Percentiles rank a stretch among this genome's conserved stretches.
Evolutionary conservation across 2,888 invertebrate species (phyloP).

Genomic region (Leptopilina myrica): DNA sequence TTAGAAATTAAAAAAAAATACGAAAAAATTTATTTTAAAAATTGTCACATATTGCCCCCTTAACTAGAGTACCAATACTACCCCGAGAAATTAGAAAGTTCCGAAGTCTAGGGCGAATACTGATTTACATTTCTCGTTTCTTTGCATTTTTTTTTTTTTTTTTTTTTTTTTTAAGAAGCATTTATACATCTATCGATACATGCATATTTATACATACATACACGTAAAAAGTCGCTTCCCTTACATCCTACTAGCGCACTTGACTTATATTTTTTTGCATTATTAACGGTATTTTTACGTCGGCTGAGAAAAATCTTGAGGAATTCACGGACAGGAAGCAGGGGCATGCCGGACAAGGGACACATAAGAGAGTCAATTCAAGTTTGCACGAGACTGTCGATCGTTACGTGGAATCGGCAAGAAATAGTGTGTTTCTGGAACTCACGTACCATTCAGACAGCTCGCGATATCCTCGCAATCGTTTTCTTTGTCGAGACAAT

Average conservation of each 20-base stretch:
- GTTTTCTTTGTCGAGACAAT: constrained; percentile 7
- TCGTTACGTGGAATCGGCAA: constrained; percentile 63
- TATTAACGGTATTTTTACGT: constrained; percentile 47
- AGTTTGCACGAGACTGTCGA: constrained; percentile 49
- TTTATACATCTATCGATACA: too few relatives aligned
- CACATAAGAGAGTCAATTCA: constrained; percentile 44
- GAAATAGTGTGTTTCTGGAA: constrained; percentile 71
- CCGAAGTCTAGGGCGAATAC: too few relatives aligned
- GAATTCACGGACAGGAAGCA: constrained; percentile 61
- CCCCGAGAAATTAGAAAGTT: too few relatives aligned
- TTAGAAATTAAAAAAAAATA: too few relatives aligned
- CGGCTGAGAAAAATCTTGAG: constrained; percentile 51
- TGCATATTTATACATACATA: neutral
- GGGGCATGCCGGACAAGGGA: constrained; percentile 57
- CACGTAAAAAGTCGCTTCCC: constrained; percentile 15
- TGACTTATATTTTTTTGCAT: constrained; percentile 42
- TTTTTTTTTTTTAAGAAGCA: too few relatives aligned
- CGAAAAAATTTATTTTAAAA: too few relatives aligned
- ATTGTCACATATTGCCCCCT: too few relatives aligned
- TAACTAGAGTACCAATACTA: too few relatives aligned
- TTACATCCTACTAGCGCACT: constrained; percentile 38
- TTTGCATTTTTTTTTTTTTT: too few relatives aligned
- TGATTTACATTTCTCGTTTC: too few relatives aligned
- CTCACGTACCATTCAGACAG: constrained; percentile 65
- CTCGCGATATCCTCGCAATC: constrained; percentile 25